Percentiles rank a stretch among this genome's conserved stretches.
Conservation (phyloP, 1,140 invertebrate genomes). For the Lepidurus packardi region DNA sequence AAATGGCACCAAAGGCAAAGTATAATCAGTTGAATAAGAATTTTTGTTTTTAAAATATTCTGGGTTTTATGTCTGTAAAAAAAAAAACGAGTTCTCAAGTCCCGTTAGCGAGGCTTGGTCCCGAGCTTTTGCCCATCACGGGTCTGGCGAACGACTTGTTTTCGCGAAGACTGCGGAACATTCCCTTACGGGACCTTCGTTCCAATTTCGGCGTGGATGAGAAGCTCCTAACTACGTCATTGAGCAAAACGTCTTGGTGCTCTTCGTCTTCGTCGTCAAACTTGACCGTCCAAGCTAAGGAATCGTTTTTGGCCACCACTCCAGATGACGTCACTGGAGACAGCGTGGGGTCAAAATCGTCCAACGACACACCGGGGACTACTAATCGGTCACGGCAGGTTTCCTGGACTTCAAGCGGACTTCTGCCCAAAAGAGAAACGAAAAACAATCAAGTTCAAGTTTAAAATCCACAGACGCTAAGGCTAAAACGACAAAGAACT, state of each 20-base stretch:
- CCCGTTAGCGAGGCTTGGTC: not conserved
- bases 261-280: not conserved
- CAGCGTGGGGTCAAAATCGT: not conserved
- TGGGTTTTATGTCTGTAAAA: too few species aligned
- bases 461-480: too few species aligned
- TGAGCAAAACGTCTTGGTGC: not conserved
- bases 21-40: too few species aligned
- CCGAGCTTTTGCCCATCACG: not conserved
- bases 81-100: not conserved
- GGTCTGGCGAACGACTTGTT: not conserved
- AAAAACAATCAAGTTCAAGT: too few species aligned
- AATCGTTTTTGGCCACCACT: not conserved
- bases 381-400: not conserved
- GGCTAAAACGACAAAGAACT: too few species aligned
- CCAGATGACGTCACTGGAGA: not conserved
- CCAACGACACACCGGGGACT: not conserved
- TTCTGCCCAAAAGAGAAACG: not conserved
- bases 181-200: not conserved
- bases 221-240: not conserved
- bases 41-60: not conserved
- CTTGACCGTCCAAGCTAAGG: not conserved
- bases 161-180: not conserved
- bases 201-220: not conserved
- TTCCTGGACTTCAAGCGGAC: not conserved
- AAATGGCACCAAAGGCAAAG: constrained; percentile 3